Evolutionary conservation across 2,797 vertebrate species (phyloP).

Genomic region (Myripristis jacobus): DNA sequence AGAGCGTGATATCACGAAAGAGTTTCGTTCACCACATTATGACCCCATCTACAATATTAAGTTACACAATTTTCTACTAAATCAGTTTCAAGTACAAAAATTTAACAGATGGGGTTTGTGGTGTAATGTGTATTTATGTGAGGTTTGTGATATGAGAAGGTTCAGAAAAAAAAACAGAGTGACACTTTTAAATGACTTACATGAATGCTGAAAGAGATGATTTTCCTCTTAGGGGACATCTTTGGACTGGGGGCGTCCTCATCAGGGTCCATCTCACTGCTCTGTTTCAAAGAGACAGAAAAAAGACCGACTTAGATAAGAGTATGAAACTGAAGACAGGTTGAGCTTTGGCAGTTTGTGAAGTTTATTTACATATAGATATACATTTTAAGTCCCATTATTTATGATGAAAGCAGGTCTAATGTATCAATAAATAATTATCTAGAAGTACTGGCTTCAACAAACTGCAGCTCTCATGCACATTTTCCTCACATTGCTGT

Average conservation of each 20-base stretch:
- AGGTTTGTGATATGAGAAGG: no score
- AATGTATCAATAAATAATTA: not conserved
- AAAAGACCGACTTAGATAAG: conserved; percentile 36
- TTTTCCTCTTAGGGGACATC: conserved; percentile 65
- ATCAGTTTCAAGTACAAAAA: no score
- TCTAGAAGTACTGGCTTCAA: conserved; percentile 44
- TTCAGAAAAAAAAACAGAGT: not conserved
- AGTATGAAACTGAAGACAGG: not conserved
- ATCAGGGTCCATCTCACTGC: conserved; percentile 32
- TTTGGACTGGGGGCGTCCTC: conserved; percentile 40
- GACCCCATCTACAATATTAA: no score
- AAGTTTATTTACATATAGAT: conserved; percentile 21
- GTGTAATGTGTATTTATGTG: no score
- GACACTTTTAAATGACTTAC: conserved; percentile 63
- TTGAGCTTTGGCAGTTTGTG: conserved; percentile 40
- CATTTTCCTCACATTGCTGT: conserved; percentile 18
- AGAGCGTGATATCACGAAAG: no score
- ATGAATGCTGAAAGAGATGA: conserved; percentile 78
- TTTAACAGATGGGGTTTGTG: no score
- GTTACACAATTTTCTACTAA: no score
- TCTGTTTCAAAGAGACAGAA: conserved; percentile 69
- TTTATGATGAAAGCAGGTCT: conserved; percentile 10
- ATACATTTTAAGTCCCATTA: not conserved
- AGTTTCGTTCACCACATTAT: no score
- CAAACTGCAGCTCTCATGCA: conserved; percentile 68